A percentile compares a stretch with the other conserved stretches of the same genome.
Conservation (phyloP, 2,888 invertebrate genomes). For the Melanotus villosus region DNA sequence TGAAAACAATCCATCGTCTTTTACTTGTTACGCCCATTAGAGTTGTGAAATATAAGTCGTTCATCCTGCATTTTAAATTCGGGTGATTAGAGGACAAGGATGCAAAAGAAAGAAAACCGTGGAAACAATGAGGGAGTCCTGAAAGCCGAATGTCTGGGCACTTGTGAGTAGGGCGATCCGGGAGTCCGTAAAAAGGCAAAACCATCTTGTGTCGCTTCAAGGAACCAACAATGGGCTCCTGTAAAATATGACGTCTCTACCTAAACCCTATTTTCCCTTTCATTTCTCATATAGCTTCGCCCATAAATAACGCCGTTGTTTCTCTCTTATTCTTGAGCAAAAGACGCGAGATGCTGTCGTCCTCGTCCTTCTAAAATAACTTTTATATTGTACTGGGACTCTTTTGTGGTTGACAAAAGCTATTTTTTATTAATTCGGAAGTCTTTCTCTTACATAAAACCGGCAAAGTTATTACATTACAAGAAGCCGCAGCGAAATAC, state of each 20-base stretch:
- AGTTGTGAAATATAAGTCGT: background rate
- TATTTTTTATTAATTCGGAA: slow-evolving; percentile 38
- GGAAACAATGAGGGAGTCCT: slow-evolving; percentile 5
- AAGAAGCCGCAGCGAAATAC: background rate
- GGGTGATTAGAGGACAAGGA: background rate
- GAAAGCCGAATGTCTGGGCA: slow-evolving; percentile 4
- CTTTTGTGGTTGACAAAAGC: slow-evolving; percentile 35
- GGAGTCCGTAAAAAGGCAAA: slow-evolving; percentile 21
- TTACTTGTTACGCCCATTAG: background rate
- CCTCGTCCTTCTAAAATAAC: slow-evolving; percentile 29
- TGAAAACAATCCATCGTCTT: background rate
- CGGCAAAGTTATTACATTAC: slow-evolving; percentile 12
- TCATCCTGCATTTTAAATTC: slow-evolving; percentile 1
- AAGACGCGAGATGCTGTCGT: slow-evolving; percentile 15
- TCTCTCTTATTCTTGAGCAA: slow-evolving; percentile 29
- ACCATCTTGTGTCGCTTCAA: slow-evolving; percentile 35
- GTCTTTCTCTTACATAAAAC: slow-evolving; percentile 26
- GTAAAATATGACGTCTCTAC: slow-evolving; percentile 62
- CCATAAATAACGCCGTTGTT: slow-evolving; percentile 56
- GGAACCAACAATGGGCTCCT: slow-evolving; percentile 58
- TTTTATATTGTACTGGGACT: slow-evolving; percentile 33
- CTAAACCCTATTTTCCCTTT: slow-evolving; percentile 65
- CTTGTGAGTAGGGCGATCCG: background rate
- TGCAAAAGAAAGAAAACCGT: background rate
- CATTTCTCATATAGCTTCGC: slow-evolving; percentile 62